Evolutionary conservation across 2,797 vertebrate genomes (phyloP).

Genomic region (Tragopan temminckii): DNA sequence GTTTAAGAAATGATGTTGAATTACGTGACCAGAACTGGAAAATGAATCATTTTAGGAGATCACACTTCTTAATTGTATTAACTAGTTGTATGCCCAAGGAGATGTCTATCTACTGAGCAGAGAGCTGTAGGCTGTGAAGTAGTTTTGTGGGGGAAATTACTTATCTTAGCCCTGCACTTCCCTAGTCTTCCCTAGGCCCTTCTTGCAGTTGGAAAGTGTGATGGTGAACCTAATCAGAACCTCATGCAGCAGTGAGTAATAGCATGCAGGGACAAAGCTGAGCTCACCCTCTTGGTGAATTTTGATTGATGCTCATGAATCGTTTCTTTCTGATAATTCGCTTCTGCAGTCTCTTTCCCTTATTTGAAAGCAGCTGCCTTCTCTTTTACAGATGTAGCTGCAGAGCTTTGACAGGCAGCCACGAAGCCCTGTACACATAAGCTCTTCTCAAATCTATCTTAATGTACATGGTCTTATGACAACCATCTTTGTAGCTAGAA

Average conservation of each 20-base stretch:
- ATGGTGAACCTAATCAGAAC: neutral
- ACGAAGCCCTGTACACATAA: neutral
- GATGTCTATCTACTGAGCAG: neutral
- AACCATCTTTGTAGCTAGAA: neutral
- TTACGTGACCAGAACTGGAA: neutral
- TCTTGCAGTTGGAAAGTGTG: neutral
- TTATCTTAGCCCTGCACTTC: neutral
- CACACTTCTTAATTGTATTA: neutral
- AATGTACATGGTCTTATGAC: neutral
- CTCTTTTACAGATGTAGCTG: too few relatives aligned
- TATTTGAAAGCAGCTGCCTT: neutral
- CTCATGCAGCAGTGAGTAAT: neutral
- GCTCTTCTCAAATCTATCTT: neutral
- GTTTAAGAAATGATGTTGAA: neutral
- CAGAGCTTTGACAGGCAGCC: neutral
- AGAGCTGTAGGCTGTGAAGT: neutral
- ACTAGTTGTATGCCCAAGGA: neutral
- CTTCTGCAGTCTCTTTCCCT: neutral
- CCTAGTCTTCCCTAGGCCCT: neutral
- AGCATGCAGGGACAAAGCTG: neutral
- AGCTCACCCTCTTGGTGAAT: neutral
- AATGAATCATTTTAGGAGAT: neutral
- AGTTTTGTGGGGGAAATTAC: neutral
- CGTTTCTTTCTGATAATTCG: neutral
- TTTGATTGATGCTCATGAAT: neutral